phyloP scores from a whole-genome alignment of 2,888 invertebrate genomes.

The Corbicula japonica region DNA sequence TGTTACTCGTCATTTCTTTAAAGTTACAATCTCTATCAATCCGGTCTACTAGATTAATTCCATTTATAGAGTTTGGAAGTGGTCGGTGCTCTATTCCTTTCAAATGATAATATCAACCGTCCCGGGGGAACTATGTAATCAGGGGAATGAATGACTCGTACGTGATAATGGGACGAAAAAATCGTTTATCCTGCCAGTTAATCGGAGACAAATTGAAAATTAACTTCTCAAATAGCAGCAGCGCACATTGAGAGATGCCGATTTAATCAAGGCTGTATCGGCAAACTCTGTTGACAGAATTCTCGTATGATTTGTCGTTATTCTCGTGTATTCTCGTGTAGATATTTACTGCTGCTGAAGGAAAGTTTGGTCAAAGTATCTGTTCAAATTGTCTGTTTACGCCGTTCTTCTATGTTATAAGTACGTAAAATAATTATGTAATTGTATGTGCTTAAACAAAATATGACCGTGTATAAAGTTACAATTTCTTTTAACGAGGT shows the following conservation, averaged over 20 bases:
- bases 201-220: constrained; percentile 85
- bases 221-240: constrained; percentile 85
- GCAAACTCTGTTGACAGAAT: constrained; percentile 49
- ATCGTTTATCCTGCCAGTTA: constrained; percentile 78
- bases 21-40: constrained; percentile 66
- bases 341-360: too few species aligned
- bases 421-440: too few species aligned
- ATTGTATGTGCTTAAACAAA: too few species aligned
- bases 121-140: constrained; percentile 66
- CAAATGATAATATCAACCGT: constrained; percentile 67
- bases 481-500: too few species aligned
- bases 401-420: too few species aligned
- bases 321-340: too few species aligned
- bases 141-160: constrained; percentile 61
- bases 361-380: too few species aligned
- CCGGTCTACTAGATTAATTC: constrained; percentile 64
- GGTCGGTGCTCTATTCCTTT: constrained; percentile 55
- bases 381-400: too few species aligned
- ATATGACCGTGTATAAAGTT: too few species aligned
- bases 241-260: constrained; percentile 79
- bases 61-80: constrained; percentile 56
- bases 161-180: constrained; percentile 74
- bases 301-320: constrained; percentile 9
- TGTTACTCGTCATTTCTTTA: constrained; percentile 60
- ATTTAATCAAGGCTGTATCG: constrained; percentile 81